Base-by-base conservation (phyloP, 2,113 vertebrate species). In the Caloenas nicobarica region DNA sequence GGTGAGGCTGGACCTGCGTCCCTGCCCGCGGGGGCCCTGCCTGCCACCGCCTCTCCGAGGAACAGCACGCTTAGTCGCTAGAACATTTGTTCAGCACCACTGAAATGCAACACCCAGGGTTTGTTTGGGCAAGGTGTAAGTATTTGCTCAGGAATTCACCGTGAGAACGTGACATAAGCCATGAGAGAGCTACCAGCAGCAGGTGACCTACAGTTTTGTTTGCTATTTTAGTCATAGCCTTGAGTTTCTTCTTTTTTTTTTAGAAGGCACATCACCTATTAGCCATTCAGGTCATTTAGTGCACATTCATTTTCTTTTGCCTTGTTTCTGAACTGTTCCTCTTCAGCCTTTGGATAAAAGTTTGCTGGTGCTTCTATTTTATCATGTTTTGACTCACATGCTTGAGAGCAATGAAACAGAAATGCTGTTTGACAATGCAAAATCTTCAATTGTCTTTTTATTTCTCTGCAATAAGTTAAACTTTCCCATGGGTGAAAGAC, bases 41-140 rank as follows among this genome's bases (percentile, higher is more conserved):
- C 9, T 7, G 16, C 29, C 4, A 28, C 50, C 53, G 69, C n/a
- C 8, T 5, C 34, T 6, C 44, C 16, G 18, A 74, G 92, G 82
- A 94, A 88, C 80, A 77, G 89, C 61, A 89, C 13, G n/a, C 88
- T 96, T 71, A 29, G 28, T 25, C 74, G 81, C 65, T 36, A 64
- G 57, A 97, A 88, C 73, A 92, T 81, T 91, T 89, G 91, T 77
- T 74, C 68, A 79, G 65, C 58, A 28, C 89, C 42, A 66, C 70
- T 98, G 95, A 98, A 93, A 96, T 44, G 91, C 81, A 81, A 5
- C 61, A 44, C 58, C 95, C 53, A 28, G 91, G 31, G 13, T 95
- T 85, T 98, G 97, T 98, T 98, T 98, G 97, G 88, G 72, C 86
- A 98, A 97, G 97, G 97, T 97, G 97, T 97, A 95, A 91, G 85